phyloP scores from a whole-genome alignment of 2,113 vertebrate genomes.

The Neodon shergylaensis region DNA sequence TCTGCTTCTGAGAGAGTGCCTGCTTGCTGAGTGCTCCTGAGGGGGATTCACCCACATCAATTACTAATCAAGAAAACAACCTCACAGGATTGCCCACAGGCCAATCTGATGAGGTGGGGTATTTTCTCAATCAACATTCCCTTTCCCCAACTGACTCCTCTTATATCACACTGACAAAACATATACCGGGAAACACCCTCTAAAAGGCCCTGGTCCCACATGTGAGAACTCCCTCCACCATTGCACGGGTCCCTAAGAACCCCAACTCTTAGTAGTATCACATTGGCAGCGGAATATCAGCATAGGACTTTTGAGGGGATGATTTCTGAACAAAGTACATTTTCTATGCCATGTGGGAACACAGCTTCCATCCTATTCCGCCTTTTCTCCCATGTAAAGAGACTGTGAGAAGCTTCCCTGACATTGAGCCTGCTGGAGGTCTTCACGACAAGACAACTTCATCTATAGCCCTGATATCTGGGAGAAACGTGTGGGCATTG shows the following conservation, averaged over 20 bases:
- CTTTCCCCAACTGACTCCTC: no score
- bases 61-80: no score
- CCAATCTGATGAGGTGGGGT: no score
- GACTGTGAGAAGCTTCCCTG: not conserved
- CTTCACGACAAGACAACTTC: not conserved
- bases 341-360: not conserved
- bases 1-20: not conserved
- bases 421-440: not conserved
- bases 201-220: no score
- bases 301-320: not conserved
- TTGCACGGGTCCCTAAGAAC: not conserved
- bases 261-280: not conserved
- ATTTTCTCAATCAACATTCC: no score
- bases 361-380: not conserved
- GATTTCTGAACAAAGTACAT: not conserved
- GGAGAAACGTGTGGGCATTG: not conserved
- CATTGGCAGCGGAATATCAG: not conserved
- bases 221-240: not conserved
- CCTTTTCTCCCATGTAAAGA: not conserved
- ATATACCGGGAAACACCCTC: no score
- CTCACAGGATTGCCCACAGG: no score
- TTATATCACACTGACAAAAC: no score
- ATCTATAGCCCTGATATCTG: not conserved
- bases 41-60: no score
- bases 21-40: not conserved